phyloP scores from a whole-genome alignment of 2,888 invertebrate genomes.

The Drosophila silvestris region DNA sequence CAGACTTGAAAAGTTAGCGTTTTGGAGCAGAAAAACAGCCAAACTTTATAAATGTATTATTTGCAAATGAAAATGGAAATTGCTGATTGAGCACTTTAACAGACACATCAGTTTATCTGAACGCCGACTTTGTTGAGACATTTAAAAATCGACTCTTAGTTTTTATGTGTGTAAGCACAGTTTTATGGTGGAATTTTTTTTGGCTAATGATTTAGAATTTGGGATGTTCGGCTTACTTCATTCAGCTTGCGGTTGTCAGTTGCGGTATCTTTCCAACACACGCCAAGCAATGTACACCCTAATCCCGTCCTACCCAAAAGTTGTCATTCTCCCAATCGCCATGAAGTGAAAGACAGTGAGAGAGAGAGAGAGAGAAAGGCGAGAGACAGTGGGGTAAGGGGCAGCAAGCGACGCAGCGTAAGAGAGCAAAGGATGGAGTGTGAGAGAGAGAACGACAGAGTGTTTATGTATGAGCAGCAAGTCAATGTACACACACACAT shows the following conservation, averaged over 20 bases:
- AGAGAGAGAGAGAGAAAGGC: neutral
- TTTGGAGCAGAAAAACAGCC: neutral
- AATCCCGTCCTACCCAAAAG: too few species aligned
- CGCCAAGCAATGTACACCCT: neutral
- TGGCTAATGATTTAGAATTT: neutral
- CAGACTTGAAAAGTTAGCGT: neutral
- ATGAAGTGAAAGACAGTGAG: neutral
- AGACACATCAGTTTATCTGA: neutral
- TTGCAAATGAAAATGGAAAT: neutral
- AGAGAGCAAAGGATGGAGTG: neutral
- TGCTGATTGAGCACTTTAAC: neutral
- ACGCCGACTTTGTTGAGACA: neutral
- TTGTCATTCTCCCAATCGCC: too few species aligned
- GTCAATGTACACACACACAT: conserved; percentile 23
- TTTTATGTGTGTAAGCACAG: neutral
- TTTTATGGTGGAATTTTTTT: neutral
- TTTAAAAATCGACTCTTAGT: neutral
- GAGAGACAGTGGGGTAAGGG: neutral
- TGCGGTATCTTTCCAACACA: neutral
- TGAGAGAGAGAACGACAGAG: neutral
- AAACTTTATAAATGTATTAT: neutral
- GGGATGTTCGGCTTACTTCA: neutral
- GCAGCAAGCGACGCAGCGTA: neutral
- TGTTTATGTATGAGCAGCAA: neutral
- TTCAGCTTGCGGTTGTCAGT: neutral